A percentile compares a stretch with the other conserved stretches of the same genome.
phyloP scores from a whole-genome alignment of 2,113 vertebrate species.

The Rousettus leschenaultii region DNA sequence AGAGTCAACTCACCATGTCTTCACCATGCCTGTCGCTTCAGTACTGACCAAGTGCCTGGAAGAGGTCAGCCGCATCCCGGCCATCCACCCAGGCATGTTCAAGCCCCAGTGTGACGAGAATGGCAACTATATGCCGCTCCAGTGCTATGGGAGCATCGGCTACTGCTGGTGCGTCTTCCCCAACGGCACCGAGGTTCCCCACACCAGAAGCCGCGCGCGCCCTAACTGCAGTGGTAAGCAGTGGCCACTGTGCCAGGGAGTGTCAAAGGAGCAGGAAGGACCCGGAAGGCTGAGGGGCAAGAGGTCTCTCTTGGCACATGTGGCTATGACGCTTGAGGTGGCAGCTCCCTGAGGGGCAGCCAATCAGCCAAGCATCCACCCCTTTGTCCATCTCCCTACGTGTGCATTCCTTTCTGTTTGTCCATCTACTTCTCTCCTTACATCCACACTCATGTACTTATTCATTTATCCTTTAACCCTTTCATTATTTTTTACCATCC shows the following conservation, averaged over 20 bases:
- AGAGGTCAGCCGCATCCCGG: slow-evolving; percentile 72
- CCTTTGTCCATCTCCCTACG: background rate
- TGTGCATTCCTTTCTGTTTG: background rate
- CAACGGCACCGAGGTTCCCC: slow-evolving; percentile 83
- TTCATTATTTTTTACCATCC: background rate
- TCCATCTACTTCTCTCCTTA: background rate
- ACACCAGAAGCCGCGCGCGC: slow-evolving; percentile 76
- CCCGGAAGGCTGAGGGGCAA: background rate
- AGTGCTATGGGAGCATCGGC: slow-evolving; percentile 87
- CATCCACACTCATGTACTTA: background rate
- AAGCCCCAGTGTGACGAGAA: slow-evolving; percentile 88
- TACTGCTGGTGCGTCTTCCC: slow-evolving; percentile 95
- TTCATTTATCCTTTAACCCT: background rate
- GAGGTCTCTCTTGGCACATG: background rate
- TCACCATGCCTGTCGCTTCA: slow-evolving; percentile 78
- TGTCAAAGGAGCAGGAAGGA: background rate
- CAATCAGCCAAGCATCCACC: background rate
- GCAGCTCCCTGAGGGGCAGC: background rate
- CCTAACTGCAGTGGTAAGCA: slow-evolving; percentile 84
- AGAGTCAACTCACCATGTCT: slow-evolving; percentile 42
- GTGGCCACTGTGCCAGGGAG: background rate
- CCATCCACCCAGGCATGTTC: slow-evolving; percentile 79
- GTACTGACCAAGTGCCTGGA: slow-evolving; percentile 88
- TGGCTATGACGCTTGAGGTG: background rate
- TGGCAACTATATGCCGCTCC: slow-evolving; percentile 88